Conservation (phyloP, 2,797 vertebrate genomes). For the Ctenopoma kingsleyae region DNA sequence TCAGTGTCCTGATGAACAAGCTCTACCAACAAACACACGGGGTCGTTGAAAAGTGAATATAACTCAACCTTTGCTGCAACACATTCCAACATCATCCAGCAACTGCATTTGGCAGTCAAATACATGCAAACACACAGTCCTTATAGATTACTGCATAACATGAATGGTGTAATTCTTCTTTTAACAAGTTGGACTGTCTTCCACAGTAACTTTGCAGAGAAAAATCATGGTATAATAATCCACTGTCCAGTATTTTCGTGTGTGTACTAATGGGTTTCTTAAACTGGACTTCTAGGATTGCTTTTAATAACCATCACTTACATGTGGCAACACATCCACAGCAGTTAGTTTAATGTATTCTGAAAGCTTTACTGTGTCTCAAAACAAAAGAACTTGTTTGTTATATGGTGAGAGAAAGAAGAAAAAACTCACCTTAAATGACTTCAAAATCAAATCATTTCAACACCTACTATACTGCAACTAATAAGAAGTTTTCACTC, state of each 20-base stretch:
- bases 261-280: too few relatives aligned
- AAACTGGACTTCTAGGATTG: too few relatives aligned
- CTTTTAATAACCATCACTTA: too few relatives aligned
- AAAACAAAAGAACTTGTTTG: too few relatives aligned
- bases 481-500: background rate
- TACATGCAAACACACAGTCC: background rate
- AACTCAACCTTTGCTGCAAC: background rate
- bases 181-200: background rate
- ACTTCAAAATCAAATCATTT: too few relatives aligned
- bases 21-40: background rate
- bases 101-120: background rate
- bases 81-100: background rate
- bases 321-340: too few relatives aligned
- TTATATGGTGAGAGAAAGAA: background rate
- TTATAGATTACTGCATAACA: background rate
- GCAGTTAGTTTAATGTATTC: too few relatives aligned
- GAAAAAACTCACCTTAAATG: background rate
- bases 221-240: too few relatives aligned
- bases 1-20: background rate
- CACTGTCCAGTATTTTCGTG: too few relatives aligned
- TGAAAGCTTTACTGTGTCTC: too few relatives aligned
- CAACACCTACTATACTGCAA: conserved; percentile 6
- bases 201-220: background rate
- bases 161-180: background rate
- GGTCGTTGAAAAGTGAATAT: background rate